Conservation (phyloP, 2,113 vertebrate genomes). For the Prochilodus magdalenae region DNA sequence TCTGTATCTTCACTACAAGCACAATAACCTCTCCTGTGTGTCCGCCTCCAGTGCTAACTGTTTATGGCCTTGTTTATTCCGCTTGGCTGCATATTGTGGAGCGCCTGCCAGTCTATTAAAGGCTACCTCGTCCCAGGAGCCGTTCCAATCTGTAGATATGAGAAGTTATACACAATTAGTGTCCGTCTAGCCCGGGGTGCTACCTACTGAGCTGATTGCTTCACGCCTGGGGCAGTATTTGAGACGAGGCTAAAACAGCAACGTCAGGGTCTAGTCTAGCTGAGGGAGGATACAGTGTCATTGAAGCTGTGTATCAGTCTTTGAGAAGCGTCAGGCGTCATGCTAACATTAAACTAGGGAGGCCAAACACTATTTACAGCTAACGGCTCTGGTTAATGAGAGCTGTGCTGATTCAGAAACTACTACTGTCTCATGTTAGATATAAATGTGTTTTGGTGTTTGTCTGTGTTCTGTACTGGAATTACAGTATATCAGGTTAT, state of each 20-base stretch:
- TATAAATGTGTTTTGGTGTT: background rate
- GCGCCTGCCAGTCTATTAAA: conserved; percentile 49
- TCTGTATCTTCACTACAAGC: conserved; percentile 36
- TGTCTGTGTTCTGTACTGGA: background rate
- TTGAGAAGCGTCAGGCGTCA: background rate
- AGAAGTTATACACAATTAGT: conserved; percentile 23
- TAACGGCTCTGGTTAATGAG: background rate
- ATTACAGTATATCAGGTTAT: too few species aligned
- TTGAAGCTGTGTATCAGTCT: background rate
- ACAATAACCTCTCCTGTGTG: conserved; percentile 55
- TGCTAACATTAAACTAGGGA: background rate
- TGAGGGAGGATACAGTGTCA: conserved; percentile 8
- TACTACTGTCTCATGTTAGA: background rate
- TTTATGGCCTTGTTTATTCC: conserved; percentile 68
- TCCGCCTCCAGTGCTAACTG: conserved; percentile 43
- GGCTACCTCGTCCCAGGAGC: conserved; percentile 56
- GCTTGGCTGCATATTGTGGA: conserved; percentile 52
- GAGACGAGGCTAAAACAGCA: background rate
- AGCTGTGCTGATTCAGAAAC: background rate
- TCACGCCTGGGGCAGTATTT: background rate
- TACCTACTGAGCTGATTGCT: conserved; percentile 12
- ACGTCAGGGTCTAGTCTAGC: background rate
- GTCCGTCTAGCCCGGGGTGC: background rate
- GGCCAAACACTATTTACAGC: background rate
- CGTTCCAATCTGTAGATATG: conserved; percentile 39